A percentile compares a stretch with the other conserved stretches of the same genome.
Evolutionary conservation across 1,140 invertebrate species (phyloP).

Genomic region (Microplitis mediator): DNA sequence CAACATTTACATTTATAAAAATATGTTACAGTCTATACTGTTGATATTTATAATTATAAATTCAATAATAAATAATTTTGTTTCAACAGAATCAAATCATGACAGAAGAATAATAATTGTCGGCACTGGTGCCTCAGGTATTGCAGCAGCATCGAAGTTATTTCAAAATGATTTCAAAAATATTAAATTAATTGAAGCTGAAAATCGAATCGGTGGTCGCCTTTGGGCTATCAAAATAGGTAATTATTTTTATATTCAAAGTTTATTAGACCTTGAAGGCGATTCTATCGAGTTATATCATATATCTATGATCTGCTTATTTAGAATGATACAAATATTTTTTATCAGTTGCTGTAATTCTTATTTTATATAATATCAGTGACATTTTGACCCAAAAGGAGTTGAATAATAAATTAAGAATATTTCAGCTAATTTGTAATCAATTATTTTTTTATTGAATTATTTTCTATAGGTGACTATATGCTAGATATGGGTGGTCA

Average conservation of each 20-base stretch:
- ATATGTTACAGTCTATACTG: too few species aligned
- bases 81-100: too few species aligned
- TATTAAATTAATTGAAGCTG: conserved; percentile 71
- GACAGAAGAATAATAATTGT: conserved; percentile 60
- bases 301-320: background rate
- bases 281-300: background rate
- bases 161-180: conserved; percentile 63
- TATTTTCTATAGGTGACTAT: conserved; percentile 21
- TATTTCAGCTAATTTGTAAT: too few species aligned
- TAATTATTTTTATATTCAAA: conserved; percentile 17
- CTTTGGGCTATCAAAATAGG: conserved; percentile 68
- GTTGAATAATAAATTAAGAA: background rate
- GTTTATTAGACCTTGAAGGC: conserved; percentile 4
- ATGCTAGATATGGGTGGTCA: conserved; percentile 82
- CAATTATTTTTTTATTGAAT: too few species aligned
- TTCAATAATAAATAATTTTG: too few species aligned
- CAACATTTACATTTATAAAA: too few species aligned
- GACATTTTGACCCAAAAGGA: too few species aligned
- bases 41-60: too few species aligned
- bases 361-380: too few species aligned
- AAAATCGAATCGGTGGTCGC: conserved; percentile 73
- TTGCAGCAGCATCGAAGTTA: conserved; percentile 65
- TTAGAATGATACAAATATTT: too few species aligned
- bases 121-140: conserved; percentile 67
- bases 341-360: too few species aligned